A percentile compares a stretch with the other conserved stretches of the same genome.
phyloP scores from a whole-genome alignment of 2,888 invertebrate species.

The Molorchus minor region DNA sequence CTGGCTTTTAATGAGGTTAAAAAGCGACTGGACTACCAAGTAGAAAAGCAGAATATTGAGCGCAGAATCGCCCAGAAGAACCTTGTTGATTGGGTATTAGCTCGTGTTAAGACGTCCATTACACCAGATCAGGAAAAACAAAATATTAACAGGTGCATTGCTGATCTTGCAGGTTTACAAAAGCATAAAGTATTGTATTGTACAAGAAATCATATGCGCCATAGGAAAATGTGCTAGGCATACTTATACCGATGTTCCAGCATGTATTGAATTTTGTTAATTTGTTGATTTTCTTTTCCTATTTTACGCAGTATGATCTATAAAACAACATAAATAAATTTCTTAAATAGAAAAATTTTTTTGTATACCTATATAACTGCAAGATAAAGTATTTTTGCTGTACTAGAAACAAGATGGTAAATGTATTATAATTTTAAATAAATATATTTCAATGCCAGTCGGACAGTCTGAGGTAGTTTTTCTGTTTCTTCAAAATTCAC shows the following conservation, averaged over 20 bases:
- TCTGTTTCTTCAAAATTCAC: too few relatives aligned
- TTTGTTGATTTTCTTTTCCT: constrained; percentile 2
- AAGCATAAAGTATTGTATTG: constrained; percentile 46
- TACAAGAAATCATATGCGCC: background rate
- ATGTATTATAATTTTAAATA: too few relatives aligned
- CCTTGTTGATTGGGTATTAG: constrained; percentile 93
- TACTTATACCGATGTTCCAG: background rate
- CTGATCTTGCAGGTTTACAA: constrained; percentile 80
- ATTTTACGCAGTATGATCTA: background rate
- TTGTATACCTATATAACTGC: too few relatives aligned
- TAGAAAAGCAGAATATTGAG: constrained; percentile 84
- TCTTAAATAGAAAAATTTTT: background rate
- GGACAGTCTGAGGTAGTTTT: too few relatives aligned
- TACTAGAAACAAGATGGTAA: too few relatives aligned
- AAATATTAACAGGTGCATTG: constrained; percentile 87
- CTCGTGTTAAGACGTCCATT: constrained; percentile 84
- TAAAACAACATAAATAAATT: background rate
- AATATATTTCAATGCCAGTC: too few relatives aligned
- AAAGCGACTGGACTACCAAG: constrained; percentile 90
- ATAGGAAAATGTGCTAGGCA: background rate
- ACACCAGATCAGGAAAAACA: constrained; percentile 96
- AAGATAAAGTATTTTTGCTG: too few relatives aligned
- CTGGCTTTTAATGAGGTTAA: constrained; percentile 74
- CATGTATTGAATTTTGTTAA: background rate
- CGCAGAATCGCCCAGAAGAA: constrained; percentile 89